Percentiles rank a stretch among this genome's conserved stretches.
Evolutionary conservation across 2,888 invertebrate species (phyloP).

Genomic region (Cephus sareptanus): DNA sequence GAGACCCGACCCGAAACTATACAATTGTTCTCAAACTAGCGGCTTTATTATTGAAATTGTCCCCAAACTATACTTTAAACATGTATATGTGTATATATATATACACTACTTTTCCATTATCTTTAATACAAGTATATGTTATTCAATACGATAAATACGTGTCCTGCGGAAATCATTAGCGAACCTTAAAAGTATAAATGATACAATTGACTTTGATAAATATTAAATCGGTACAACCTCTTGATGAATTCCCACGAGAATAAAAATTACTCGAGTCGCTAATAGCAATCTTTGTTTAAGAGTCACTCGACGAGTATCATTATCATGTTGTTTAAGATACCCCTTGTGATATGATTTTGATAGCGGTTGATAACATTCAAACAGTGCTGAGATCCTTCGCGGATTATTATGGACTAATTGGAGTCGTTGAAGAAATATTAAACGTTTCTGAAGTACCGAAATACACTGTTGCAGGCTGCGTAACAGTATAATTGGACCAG

Average conservation of each 20-base stretch:
- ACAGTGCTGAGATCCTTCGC: not conserved
- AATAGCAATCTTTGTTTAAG: not conserved
- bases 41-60: too few relatives aligned
- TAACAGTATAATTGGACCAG: not conserved
- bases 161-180: not conserved
- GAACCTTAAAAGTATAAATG: not conserved
- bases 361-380: not conserved
- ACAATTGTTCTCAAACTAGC: too few relatives aligned
- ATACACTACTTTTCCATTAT: too few relatives aligned
- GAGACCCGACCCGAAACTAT: too few relatives aligned
- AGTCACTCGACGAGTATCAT: not conserved
- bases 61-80: too few relatives aligned
- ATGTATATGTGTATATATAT: not conserved
- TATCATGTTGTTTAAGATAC: not conserved
- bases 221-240: not conserved
- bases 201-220: not conserved
- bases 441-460: not conserved
- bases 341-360: not conserved
- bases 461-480: not conserved
- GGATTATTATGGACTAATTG: not conserved
- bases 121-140: too few relatives aligned
- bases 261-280: not conserved
- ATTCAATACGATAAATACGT: too few relatives aligned
- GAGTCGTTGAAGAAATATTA: not conserved
- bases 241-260: not conserved